phyloP scores from a whole-genome alignment of 2,113 vertebrate genomes.

The Osmerus eperlanus region DNA sequence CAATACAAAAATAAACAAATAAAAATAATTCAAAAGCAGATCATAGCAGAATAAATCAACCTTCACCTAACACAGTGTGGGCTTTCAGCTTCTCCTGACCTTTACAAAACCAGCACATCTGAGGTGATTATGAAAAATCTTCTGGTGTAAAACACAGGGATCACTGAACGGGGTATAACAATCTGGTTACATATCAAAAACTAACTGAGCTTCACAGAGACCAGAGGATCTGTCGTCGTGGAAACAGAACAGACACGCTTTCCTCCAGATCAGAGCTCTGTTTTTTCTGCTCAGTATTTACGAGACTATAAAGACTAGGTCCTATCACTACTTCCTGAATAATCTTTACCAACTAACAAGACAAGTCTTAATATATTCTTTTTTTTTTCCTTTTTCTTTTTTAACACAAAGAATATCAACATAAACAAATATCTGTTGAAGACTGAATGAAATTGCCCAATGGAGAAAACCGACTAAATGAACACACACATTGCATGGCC shows the following conservation, averaged over 20 bases:
- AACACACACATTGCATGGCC: conserved; percentile 5
- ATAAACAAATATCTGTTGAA: conserved; percentile 28
- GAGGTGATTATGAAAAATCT: not conserved
- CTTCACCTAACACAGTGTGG: not conserved
- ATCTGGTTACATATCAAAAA: conserved; percentile 61
- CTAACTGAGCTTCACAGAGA: conserved; percentile 55
- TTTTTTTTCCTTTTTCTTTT: conserved; percentile 48
- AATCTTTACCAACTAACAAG: conserved; percentile 68
- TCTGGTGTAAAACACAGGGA: conserved; percentile 26
- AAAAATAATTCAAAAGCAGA: conserved; percentile 19
- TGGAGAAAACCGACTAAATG: not conserved
- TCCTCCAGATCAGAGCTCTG: conserved; percentile 59
- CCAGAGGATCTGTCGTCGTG: conserved; percentile 43
- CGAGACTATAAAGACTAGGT: conserved; percentile 69
- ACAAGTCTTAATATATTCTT: conserved; percentile 67
- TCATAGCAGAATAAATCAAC: not conserved
- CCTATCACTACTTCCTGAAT: conserved; percentile 68
- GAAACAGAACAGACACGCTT: conserved; percentile 46
- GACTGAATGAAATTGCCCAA: conserved; percentile 13
- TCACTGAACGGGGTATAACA: conserved; percentile 12
- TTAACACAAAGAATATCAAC: conserved; percentile 30
- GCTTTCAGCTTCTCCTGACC: not conserved
- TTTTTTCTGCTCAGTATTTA: conserved; percentile 62
- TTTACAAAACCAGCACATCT: not conserved
- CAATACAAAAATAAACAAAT: conserved; percentile 31